Conservation (phyloP, 1,140 invertebrate species). For the Cydia fagiglandana region DNA sequence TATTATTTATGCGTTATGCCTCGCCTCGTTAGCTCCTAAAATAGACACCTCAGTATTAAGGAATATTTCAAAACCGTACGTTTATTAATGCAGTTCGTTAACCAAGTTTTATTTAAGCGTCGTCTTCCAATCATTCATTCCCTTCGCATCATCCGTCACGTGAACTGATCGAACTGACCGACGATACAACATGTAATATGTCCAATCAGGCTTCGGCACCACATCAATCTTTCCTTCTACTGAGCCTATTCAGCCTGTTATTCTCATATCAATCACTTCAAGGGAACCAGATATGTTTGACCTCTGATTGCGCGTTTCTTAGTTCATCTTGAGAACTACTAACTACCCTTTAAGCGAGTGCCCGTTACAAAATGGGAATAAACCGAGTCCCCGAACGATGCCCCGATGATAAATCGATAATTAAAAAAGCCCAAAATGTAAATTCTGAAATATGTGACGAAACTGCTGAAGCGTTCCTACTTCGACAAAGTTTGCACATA, state of each 20-base stretch:
- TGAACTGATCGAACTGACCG: neutral
- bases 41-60: neutral
- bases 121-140: constrained; percentile 10
- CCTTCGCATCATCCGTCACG: constrained; percentile 2
- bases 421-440: neutral
- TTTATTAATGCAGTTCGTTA: neutral
- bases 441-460: neutral
- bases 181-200: neutral
- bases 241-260: neutral
- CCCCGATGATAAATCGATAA: neutral
- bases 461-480: neutral
- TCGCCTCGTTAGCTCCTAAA: neutral
- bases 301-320: neutral
- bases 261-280: neutral
- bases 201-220: constrained; percentile 11
- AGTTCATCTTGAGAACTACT: neutral
- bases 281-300: neutral
- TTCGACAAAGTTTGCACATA: too few relatives aligned
- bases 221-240: constrained; percentile 15
- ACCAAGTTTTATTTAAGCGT: neutral
- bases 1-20: neutral
- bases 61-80: neutral
- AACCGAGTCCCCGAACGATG: neutral
- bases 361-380: neutral
- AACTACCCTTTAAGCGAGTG: neutral